Evolutionary conservation across 2,888 invertebrate genomes (phyloP).

Genomic region (Abscondita cerata): DNA sequence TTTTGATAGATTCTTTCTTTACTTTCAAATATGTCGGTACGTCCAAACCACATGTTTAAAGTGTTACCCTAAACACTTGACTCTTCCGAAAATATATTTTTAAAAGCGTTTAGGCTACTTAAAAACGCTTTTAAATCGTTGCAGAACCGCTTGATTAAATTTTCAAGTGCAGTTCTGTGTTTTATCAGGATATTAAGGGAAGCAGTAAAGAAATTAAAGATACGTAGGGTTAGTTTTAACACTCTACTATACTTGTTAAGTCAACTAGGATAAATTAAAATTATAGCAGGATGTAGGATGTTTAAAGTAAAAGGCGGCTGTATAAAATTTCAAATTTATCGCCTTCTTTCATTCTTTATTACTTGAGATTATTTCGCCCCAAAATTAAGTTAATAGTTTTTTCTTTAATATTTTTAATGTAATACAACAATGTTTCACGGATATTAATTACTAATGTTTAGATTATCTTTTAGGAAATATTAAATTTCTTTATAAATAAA

Average conservation of each 20-base stretch:
- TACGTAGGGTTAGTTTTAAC: constrained; percentile 20
- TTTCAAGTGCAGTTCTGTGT: constrained; percentile 52
- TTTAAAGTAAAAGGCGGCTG: constrained; percentile 12
- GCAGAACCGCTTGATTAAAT: constrained; percentile 43
- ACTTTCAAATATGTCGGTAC: neutral
- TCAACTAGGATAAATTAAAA: constrained; percentile 30
- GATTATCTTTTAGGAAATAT: constrained; percentile 24
- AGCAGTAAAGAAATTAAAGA: constrained; percentile 21
- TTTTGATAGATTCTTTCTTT: constrained; percentile 19
- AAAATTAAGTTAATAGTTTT: constrained; percentile 8
- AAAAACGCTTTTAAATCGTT: constrained; percentile 55
- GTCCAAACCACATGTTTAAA: constrained; percentile 42
- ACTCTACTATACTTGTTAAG: constrained; percentile 19
- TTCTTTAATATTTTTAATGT: constrained; percentile 16
- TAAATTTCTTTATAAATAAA: constrained; percentile 34
- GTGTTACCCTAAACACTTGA: constrained; percentile 40
- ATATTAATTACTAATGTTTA: constrained; percentile 28
- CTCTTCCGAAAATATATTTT: constrained; percentile 54
- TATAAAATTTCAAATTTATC: constrained; percentile 16
- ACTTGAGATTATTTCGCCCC: no score
- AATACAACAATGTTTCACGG: constrained; percentile 18
- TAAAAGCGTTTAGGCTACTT: constrained; percentile 57
- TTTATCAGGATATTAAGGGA: constrained; percentile 44
- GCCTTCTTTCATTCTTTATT: constrained; percentile 11
- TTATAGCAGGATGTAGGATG: constrained; percentile 37